These are phyloP conservation scores for Philypnodon macrostomus DNA, from an alignment of 2,797 vertebrate genomes.

Conservation along the genomic window DNA sequence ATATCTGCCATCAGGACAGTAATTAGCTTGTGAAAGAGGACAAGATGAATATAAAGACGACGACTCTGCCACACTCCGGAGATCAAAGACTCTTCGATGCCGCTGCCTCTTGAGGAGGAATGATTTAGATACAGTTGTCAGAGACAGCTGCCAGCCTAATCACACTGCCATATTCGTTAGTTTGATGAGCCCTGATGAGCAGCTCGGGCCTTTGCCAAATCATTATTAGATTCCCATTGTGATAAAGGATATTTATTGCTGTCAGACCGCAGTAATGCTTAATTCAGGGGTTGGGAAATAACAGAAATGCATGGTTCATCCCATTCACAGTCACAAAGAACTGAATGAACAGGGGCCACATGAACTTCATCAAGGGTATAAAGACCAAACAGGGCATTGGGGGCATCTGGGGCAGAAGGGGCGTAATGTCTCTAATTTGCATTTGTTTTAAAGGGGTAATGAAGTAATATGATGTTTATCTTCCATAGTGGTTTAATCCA, in stretches of 20 bases:
- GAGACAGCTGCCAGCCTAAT: slow-evolving; percentile 94
- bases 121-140: slow-evolving; percentile 93
- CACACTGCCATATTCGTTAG: slow-evolving; percentile 88
- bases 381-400: slow-evolving; percentile 47
- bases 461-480: slow-evolving; percentile 99
- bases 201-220: slow-evolving; percentile 83
- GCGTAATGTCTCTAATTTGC: slow-evolving; percentile 94
- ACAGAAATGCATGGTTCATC: slow-evolving; percentile 82
- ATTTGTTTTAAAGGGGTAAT: slow-evolving; percentile 99
- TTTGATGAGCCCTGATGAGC: slow-evolving; percentile 88
- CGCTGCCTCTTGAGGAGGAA: slow-evolving; percentile 67
- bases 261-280: slow-evolving; percentile 95
- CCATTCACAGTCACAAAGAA: slow-evolving; percentile 85
- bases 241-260: slow-evolving; percentile 99
- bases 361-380: slow-evolving; percentile 85
- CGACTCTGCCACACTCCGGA: slow-evolving; percentile 49
- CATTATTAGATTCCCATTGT: slow-evolving; percentile 96
- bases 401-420: too few relatives aligned
- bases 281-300: slow-evolving; percentile 90
- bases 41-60: slow-evolving; percentile 55
- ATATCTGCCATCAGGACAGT: slow-evolving; percentile 59
- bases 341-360: slow-evolving; percentile 84
- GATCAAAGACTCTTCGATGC: slow-evolving; percentile 82
- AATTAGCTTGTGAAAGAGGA: slow-evolving; percentile 56
- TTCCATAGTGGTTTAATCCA: slow-evolving; percentile 96